A percentile compares a stretch with the other conserved stretches of the same genome.
These are phyloP conservation scores for Cryptocephalus primarius DNA, from an alignment of 2,888 invertebrate genomes.

Conservation along the genomic window DNA sequence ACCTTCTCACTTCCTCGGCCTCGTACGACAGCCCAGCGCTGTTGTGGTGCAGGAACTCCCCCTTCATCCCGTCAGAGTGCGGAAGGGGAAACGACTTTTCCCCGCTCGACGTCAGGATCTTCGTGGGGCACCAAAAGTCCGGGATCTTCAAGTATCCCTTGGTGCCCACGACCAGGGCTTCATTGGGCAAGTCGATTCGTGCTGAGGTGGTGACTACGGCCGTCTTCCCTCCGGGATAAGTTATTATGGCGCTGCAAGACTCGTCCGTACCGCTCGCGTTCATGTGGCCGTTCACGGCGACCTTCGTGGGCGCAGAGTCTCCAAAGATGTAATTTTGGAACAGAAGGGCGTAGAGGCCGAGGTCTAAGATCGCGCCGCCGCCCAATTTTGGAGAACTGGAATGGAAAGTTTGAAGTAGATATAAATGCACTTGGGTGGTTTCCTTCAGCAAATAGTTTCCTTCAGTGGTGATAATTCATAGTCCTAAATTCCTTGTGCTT, in stretches of 20 bases:
- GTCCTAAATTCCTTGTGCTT: too few relatives aligned
- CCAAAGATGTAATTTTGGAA: conserved; percentile 57
- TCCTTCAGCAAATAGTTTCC: too few relatives aligned
- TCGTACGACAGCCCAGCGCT: conserved; percentile 67
- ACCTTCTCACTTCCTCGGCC: conserved; percentile 64
- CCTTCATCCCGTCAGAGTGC: conserved; percentile 25
- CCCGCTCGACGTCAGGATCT: conserved; percentile 51
- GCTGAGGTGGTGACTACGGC: conserved; percentile 52
- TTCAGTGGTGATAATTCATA: too few relatives aligned
- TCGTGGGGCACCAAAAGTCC: conserved; percentile 65
- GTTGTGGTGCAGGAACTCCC: conserved; percentile 41
- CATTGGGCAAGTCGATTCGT: conserved; percentile 46
- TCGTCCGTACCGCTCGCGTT: conserved; percentile 64
- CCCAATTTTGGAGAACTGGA: conserved; percentile 43
- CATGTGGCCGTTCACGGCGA: conserved; percentile 57
- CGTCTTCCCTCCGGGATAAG: conserved; percentile 50
- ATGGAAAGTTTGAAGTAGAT: too few relatives aligned
- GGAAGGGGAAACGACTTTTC: conserved; percentile 50
- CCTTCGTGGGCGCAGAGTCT: conserved; percentile 53
- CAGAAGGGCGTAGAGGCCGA: conserved; percentile 69
- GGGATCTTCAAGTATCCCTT: conserved; percentile 54
- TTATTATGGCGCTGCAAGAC: conserved; percentile 52
- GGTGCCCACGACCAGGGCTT: conserved; percentile 55
- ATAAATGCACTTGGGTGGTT: too few relatives aligned
- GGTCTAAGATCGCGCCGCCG: conserved; percentile 65